Conservation (phyloP, 2,888 invertebrate genomes). For the Epinotia nisella region DNA sequence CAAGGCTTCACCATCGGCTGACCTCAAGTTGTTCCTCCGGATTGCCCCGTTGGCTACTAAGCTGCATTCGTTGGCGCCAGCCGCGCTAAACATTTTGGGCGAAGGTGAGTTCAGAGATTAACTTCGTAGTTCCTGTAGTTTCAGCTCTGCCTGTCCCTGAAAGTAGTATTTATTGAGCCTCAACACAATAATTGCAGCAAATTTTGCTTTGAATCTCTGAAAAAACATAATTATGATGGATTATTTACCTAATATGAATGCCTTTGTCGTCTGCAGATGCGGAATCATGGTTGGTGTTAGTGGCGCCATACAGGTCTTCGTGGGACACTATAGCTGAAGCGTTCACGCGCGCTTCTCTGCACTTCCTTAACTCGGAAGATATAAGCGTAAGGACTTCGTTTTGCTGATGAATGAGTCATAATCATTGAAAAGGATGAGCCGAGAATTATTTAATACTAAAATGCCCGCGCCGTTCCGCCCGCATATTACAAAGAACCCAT, state of each 20-base stretch:
- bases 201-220: background rate
- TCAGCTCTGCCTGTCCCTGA: too few relatives aligned
- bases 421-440: too few relatives aligned
- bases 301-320: conserved; percentile 62
- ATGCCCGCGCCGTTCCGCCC: too few relatives aligned
- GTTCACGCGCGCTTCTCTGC: conserved; percentile 64
- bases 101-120: conserved; percentile 19
- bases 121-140: background rate
- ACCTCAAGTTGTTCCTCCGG: conserved; percentile 63
- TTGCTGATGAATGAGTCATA: background rate
- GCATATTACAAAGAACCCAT: too few relatives aligned
- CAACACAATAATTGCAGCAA: too few relatives aligned
- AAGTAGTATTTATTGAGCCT: too few relatives aligned
- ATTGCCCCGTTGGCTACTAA: conserved; percentile 62
- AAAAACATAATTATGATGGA: background rate
- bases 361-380: conserved; percentile 56
- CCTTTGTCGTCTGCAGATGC: conserved; percentile 54
- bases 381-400: conserved; percentile 63
- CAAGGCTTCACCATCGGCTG: conserved; percentile 77
- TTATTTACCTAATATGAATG: background rate
- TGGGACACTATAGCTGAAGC: conserved; percentile 67
- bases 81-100: conserved; percentile 19
- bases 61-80: conserved; percentile 76
- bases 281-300: conserved; percentile 67
- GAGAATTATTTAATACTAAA: too few relatives aligned